Evolutionary conservation across 1,140 invertebrate genomes (phyloP), one percentile per base, ranked within the genome.

Genomic region (Planococcus citri): DNA sequence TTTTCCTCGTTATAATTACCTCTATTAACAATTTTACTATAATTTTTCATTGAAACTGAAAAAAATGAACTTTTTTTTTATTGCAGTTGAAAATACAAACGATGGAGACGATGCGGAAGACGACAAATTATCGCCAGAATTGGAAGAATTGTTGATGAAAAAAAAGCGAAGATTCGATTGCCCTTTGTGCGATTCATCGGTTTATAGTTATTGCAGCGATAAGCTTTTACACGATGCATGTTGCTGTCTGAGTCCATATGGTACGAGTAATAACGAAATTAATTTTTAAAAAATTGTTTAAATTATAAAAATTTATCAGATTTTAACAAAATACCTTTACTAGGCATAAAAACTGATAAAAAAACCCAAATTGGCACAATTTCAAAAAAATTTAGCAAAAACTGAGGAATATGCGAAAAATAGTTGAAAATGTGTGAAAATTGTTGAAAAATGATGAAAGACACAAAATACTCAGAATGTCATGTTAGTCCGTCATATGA

Each of bases 221-320:
- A 89, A 88, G 77, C 78, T 89, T 68, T 80, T 86, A 0, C 88
- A 90, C 74, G 87, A 89, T 74, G 83, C 87, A 0, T 89, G 87
- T 74, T 90, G 88, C 75, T 90, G 87, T 73, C 73, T 73, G 68
- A 75, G 68, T 74, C 78, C 81, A 71, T 81, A 81, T 72, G 85
- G 85, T 85, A n/a, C n/a, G n/a, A n/a, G n/a, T n/a, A n/a, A n/a
- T n/a, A 78, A 81, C 79, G 70, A 67, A 17, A 69, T 67, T 33
- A 33, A 33, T 20, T 58, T 41, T 9, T 41, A n/a, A n/a, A 10
- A 41, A 41, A 41, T 41, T 41, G 9, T 41, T 41, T 10, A 9
- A 41, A 41, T 10, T 9, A 64, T 21, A 64, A 64, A 64, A 21
- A 9, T 14, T 20, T n/a, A n/a, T n/a, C n/a, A n/a, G n/a, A n/a